phyloP scores from a whole-genome alignment of 2,888 invertebrate genomes.

The Drosophila siamana region DNA sequence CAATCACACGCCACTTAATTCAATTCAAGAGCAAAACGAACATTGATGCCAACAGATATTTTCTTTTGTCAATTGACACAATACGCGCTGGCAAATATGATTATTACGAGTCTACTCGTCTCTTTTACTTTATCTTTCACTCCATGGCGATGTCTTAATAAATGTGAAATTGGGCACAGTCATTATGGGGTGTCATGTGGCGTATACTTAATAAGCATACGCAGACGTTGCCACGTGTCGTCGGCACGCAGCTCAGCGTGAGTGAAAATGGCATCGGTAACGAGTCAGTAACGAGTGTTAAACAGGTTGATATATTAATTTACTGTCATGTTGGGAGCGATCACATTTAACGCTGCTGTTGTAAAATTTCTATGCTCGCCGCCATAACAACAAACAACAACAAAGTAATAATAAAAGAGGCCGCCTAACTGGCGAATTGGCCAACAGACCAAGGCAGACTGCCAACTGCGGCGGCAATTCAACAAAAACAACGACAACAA shows the following conservation, averaged over 20 bases:
- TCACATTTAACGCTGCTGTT: conserved; percentile 26
- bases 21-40: conserved; percentile 59
- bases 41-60: conserved; percentile 14
- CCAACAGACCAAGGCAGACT: not conserved
- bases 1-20: conserved; percentile 73
- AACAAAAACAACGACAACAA: not conserved
- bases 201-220: conserved; percentile 58
- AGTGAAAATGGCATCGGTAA: conserved; percentile 17
- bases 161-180: conserved; percentile 12
- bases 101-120: conserved; percentile 6
- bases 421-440: conserved; percentile 15
- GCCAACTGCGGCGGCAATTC: conserved; percentile 3
- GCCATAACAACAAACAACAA: conserved; percentile 14
- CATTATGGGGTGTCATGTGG: conserved; percentile 41
- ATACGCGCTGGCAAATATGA: conserved; percentile 27
- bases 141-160: conserved; percentile 15
- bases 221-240: conserved; percentile 36
- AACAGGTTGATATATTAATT: conserved; percentile 42
- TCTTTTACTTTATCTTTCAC: not conserved
- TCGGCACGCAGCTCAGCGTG: not conserved
- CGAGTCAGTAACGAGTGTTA: conserved; percentile 6
- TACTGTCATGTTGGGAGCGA: conserved; percentile 41
- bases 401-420: not conserved
- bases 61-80: conserved; percentile 42
- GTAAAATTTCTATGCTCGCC: conserved; percentile 27